phyloP scores from a whole-genome alignment of 2,797 vertebrate genomes.

The Coregonus ussuriensis region DNA sequence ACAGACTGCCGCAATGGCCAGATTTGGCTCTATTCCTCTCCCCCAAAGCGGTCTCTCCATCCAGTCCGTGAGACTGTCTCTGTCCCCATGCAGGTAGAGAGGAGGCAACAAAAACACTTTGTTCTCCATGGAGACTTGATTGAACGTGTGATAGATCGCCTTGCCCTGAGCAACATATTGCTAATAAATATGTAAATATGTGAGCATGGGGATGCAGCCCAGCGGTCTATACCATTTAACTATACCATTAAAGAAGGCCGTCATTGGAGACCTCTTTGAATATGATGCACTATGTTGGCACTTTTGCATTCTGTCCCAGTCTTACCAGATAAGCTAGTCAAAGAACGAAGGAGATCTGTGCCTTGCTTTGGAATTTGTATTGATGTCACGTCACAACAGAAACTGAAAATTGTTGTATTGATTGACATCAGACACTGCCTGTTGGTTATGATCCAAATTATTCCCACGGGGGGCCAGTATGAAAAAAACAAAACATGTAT shows the following conservation, averaged over 20 bases:
- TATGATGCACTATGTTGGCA: constrained; percentile 35
- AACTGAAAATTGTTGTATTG: constrained; percentile 42
- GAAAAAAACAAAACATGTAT: no score
- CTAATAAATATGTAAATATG: constrained; percentile 36
- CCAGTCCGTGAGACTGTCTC: neutral
- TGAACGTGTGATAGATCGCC: constrained; percentile 44
- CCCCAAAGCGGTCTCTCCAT: neutral
- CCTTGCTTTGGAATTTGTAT: constrained; percentile 20
- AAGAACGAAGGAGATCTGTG: constrained; percentile 38
- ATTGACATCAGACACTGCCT: no score
- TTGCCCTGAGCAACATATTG: neutral
- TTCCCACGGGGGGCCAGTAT: no score
- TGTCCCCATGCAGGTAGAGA: constrained; percentile 21
- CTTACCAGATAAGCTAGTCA: constrained; percentile 52
- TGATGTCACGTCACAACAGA: neutral
- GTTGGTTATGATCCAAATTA: no score
- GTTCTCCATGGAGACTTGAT: constrained; percentile 51
- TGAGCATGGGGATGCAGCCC: constrained; percentile 49
- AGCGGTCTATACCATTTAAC: constrained; percentile 10
- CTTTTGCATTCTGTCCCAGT: constrained; percentile 39
- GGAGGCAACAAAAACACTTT: constrained; percentile 42
- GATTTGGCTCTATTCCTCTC: constrained; percentile 34
- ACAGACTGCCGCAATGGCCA: neutral
- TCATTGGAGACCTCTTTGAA: constrained; percentile 50
- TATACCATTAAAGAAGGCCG: constrained; percentile 15